Base-by-base conservation (phyloP, 2,113 vertebrate species). In the Sula dactylatra region DNA sequence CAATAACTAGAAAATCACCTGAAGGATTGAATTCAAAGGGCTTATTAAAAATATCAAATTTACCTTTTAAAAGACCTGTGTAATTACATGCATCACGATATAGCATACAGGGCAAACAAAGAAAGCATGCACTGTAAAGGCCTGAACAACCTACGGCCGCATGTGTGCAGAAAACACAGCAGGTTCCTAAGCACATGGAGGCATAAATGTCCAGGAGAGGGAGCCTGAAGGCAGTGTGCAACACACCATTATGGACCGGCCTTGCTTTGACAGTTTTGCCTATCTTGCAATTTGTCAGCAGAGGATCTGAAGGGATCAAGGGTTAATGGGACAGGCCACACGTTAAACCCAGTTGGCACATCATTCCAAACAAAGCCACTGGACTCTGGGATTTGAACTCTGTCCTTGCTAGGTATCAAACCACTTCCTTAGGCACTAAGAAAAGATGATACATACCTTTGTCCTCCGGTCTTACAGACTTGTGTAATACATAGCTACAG, bases 1-100 rank as follows among this genome's bases (percentile, higher is more conserved):
- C 90, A 96, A 93, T 94, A 96, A 97, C 92, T 72, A 82, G 65
- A 77, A 91, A 94, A 95, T 78, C 58, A 97, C 89, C 84, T 91
- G 83, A 86, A 91, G 29, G 25, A 85, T 3, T 45, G 81, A 95
- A 94, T 96, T 96, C 94, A 94, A 94, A 97, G 47, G 59, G 27
- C 73, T 84, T 86, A 89, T 94, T 94, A 97, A 80, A 96, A 93
- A 71, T 90, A 95, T 83, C 86, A 76, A 34, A 62, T 91, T 90
- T 96, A 80, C 78, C 47, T 91, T 93, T 95, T 91, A 93, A 94
- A 90, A 88, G 58, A 70, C 38, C n/a, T 59, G 9, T 73, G 45
- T 50, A 82, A 96, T 91, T 85, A 55, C 49, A 45, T 7, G 17
- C 50, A 65, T 59, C n/a, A 66, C 22, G 56, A 44, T 38, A 36